phyloP scores from a whole-genome alignment of 2,888 invertebrate species.

The Antheraea assamensis region DNA sequence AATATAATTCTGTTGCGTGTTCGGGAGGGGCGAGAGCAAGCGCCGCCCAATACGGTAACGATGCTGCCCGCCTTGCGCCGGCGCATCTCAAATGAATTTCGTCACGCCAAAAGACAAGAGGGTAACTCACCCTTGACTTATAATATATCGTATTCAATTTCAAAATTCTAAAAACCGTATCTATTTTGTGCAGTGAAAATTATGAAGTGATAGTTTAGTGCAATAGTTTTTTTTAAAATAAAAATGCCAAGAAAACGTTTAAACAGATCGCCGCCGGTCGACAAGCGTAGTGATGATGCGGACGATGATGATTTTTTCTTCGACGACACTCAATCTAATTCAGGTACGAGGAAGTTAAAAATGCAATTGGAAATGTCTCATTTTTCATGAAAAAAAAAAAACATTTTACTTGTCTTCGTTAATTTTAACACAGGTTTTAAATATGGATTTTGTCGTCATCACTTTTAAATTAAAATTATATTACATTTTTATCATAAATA shows the following conservation, averaged over 20 bases:
- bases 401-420: no score
- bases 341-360: slow-evolving; percentile 47
- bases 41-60: slow-evolving; percentile 63
- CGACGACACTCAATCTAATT: slow-evolving; percentile 72
- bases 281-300: slow-evolving; percentile 62
- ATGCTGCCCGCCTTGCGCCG: slow-evolving; percentile 70
- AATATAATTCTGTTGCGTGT: slow-evolving; percentile 48
- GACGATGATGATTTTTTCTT: slow-evolving; percentile 76
- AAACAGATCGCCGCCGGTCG: slow-evolving; percentile 59
- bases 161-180: slow-evolving; percentile 26
- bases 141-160: slow-evolving; percentile 21
- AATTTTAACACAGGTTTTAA: no score
- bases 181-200: slow-evolving; percentile 39
- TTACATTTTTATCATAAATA: no score
- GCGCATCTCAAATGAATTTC: slow-evolving; percentile 63
- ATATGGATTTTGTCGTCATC: no score
- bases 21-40: slow-evolving; percentile 66
- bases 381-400: neutral
- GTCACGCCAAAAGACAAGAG: slow-evolving; percentile 51
- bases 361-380: neutral
- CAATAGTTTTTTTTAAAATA: slow-evolving; percentile 36
- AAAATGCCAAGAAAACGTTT: slow-evolving; percentile 72
- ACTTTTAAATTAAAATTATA: no score
- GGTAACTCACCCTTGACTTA: slow-evolving; percentile 39
- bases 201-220: slow-evolving; percentile 38